Conservation (phyloP, 1,140 invertebrate species). For the Drosophila pseudoananassae region DNA sequence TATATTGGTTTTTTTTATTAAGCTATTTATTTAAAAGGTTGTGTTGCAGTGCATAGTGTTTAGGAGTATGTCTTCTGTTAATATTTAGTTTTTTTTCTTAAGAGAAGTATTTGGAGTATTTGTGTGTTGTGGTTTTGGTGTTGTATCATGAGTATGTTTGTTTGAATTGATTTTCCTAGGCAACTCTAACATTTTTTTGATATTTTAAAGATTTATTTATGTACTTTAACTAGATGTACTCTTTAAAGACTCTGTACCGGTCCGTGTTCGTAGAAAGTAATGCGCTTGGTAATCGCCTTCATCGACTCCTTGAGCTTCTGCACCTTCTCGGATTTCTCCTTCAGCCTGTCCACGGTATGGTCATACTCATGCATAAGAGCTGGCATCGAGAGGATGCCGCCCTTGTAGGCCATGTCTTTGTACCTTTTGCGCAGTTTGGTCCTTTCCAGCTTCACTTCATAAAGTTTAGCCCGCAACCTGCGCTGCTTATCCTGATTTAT, state of each 20-base stretch:
- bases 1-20: neutral
- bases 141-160: conserved; percentile 1
- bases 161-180: neutral
- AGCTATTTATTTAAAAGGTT: neutral
- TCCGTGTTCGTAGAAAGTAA: conserved; percentile 7
- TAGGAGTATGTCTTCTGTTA: neutral
- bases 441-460: conserved; percentile 30
- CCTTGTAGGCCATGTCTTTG: conserved; percentile 38
- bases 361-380: conserved; percentile 71
- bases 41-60: neutral
- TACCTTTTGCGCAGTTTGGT: conserved; percentile 24
- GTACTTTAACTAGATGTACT: too few relatives aligned
- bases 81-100: conserved; percentile 10
- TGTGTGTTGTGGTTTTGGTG: conserved; percentile 18
- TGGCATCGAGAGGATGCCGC: conserved; percentile 70
- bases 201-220: too few relatives aligned
- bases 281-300: conserved; percentile 19
- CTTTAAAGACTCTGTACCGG: neutral
- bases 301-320: conserved; percentile 30
- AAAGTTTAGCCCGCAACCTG: conserved; percentile 8
- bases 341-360: conserved; percentile 34
- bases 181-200: neutral
- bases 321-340: conserved; percentile 6
- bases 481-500: neutral
- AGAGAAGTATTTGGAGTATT: neutral